phyloP scores from a whole-genome alignment of 2,113 vertebrate species.

The Gambusia holbrooki region DNA sequence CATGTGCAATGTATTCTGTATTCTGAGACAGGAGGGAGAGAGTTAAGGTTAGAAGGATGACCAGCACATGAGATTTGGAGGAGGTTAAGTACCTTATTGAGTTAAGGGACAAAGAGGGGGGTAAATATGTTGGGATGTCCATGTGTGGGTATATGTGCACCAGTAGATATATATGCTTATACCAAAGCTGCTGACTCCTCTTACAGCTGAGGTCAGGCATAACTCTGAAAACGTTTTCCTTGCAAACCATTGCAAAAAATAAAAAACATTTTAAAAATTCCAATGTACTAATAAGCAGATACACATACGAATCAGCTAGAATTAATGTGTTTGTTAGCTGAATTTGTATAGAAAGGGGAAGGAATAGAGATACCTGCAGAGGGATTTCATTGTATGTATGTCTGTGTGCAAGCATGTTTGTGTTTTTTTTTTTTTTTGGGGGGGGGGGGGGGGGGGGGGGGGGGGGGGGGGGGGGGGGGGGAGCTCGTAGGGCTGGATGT shows the following conservation, averaged over 20 bases:
- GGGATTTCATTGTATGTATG: conserved; percentile 28
- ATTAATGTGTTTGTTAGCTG: conserved; percentile 56
- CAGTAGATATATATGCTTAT: conserved; percentile 19
- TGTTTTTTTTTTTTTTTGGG: conserved; percentile 21
- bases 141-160: neutral
- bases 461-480: too few species aligned
- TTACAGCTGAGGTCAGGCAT: conserved; percentile 63
- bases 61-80: conserved; percentile 20
- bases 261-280: too few species aligned
- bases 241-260: conserved; percentile 27
- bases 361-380: conserved; percentile 18
- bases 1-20: conserved; percentile 25
- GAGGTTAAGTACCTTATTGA: conserved; percentile 50
- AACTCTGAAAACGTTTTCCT: conserved; percentile 57
- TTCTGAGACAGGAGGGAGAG: conserved; percentile 27
- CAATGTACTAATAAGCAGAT: conserved; percentile 33
- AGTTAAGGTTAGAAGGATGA: conserved; percentile 5
- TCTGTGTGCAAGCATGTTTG: conserved; percentile 44
- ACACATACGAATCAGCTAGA: conserved; percentile 46
- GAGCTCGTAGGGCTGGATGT: conserved; percentile 35
- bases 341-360: conserved; percentile 45
- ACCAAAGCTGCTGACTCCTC: conserved; percentile 38
- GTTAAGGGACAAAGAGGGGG: conserved; percentile 38
- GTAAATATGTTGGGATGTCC: conserved; percentile 17
- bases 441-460: too few species aligned